Evolutionary conservation across 2,888 invertebrate genomes (phyloP), one percentile per base, ranked within the genome.

Genomic region (Chouioia cunea): DNA sequence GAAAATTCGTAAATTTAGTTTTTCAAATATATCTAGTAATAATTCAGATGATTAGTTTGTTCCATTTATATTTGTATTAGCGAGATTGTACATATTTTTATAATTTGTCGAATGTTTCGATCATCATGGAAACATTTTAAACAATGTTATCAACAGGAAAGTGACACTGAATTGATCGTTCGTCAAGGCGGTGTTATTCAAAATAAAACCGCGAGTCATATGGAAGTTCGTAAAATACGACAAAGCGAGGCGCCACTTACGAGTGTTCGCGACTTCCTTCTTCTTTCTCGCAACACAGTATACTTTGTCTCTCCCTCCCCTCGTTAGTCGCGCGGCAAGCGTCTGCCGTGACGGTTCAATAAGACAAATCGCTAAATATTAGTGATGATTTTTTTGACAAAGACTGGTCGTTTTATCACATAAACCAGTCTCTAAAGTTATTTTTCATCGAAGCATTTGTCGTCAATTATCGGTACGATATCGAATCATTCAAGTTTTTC

Each of bases 271-370:
- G 14, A 48, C 66, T 57, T 57, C 22, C 60, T 63, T 20, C 27
- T 0, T 36, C 52, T 44, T 16, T 58, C 14, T 52, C 16, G 53
- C 48, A n/a, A 27, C 36, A 18, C 20, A n/a, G 23, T 36, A 3
- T 50, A 18, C 10, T 52, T 69, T 23, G 27, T 58, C 59, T 20
- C 48, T 20, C 48, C 20, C 18, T 27, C 60, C 2, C 36, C 48
- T 57, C 60, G 8, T 62, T 60, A 75, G 74, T 75, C 66, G 73
- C 74, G 74, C 74, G 74, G 71, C 71, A 75, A 71, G 65, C 73
- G 65, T 44, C 60, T 36, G 68, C 73, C 68, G 73, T 53, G 73
- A 60, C 58, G 73, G 68, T 69, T 65, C 65, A 16, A 23, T 0
- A 16, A 16, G 46, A 18, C 4, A 10, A 50, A 15, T 15, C 23